Evolutionary conservation across 2,113 vertebrate genomes (phyloP).

Genomic region (Gorilla gorilla): DNA sequence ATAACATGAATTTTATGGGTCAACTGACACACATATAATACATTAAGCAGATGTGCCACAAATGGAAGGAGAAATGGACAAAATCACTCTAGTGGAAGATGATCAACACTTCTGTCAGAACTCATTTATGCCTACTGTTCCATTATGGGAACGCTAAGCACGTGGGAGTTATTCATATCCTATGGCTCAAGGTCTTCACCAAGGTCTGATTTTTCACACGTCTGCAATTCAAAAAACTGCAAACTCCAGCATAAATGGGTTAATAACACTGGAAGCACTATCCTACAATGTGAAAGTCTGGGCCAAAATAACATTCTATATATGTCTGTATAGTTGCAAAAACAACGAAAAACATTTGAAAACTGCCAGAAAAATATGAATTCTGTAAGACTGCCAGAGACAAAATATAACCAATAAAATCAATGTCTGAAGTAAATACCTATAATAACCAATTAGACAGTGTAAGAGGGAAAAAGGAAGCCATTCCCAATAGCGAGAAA

Average conservation of each 20-base stretch:
- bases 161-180: too few species aligned
- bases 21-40: background rate
- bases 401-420: background rate
- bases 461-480: background rate
- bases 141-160: too few species aligned
- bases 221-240: too few species aligned
- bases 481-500: background rate
- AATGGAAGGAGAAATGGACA: background rate
- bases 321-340: background rate
- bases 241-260: background rate
- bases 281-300: background rate
- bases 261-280: background rate
- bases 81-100: background rate
- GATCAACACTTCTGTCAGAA: background rate
- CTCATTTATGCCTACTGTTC: too few species aligned
- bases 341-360: background rate
- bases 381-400: background rate
- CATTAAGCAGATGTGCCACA: background rate
- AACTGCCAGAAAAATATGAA: background rate
- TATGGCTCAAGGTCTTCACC: too few species aligned
- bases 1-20: background rate
- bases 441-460: conserved; percentile 2
- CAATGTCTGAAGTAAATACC: background rate
- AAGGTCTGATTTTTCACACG: too few species aligned
- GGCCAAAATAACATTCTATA: background rate